Evolutionary conservation across 2,113 vertebrate genomes (phyloP), one percentile per base, ranked within the genome.

Genomic region (Dipodomys merriami): DNA sequence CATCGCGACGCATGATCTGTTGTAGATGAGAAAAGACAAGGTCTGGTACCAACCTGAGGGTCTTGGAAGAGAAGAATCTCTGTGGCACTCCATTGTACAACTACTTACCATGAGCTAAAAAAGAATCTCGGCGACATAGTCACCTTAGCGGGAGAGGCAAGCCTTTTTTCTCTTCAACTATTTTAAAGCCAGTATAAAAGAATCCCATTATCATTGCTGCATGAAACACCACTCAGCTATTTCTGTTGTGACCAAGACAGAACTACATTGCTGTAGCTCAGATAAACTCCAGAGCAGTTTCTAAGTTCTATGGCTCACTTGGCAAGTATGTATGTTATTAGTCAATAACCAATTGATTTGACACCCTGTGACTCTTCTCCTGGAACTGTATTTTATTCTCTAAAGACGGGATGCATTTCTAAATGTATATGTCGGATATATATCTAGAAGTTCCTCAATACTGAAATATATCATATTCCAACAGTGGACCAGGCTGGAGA

Each of bases 381-480:
- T n/a, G 13, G 73, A 69, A 83, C 65, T 86, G n/a, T 13, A 46
- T 93, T 95, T 96, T 78, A 46, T 92, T 80, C 27, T 95, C 86
- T 93, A 93, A 93, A 74, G 88, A 86, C 30, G 88, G 62, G 33
- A 44, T 83, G 49, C 76, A 73, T 73, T 60, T 89, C 49, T 27
- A 16, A 84, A 69, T 39, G 35, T 39, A 39, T 39, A 39, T 39
- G 39, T 39, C 3, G 39, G 39, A 39, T 39, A 39, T 6, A 39
- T 39, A 39, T 6, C 6, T 39, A 39, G 39, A 39, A 39, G 39
- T 39, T 39, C 39, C 39, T 39, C 39, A 39, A 39, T 39, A 6
- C 39, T 39, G 39, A 5, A 39, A 27, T 25, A 67, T 67, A 44
- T 44, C 30, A 86, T 35, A 86, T 92, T 49, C 30, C 80, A 73